Evolutionary conservation across 1,140 invertebrate genomes (phyloP), one percentile per base, ranked within the genome.

Genomic region (Leptinotarsa undecemlineata): DNA sequence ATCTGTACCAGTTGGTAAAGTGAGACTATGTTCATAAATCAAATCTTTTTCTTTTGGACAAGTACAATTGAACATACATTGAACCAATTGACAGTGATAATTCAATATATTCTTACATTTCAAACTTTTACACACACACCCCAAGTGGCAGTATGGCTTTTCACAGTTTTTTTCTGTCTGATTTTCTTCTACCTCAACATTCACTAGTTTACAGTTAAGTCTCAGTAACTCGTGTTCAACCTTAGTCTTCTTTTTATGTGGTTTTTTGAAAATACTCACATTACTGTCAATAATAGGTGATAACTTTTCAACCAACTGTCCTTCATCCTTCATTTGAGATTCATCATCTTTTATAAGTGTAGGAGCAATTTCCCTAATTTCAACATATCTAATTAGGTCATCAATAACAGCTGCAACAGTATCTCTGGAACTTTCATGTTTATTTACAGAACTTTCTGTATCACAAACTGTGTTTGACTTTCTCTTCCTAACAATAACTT

Each of bases 111-210:
- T 73, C 57, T 76, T 75, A 61, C 78, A 80, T 66, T 77, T 57
- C 15, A 87, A 78, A 75, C 85, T 87, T n/a, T 81, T 80, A 77
- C 87, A 88, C 6, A 88, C 80, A 76, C 87, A 88, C 2, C 87
- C 87, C 11, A 87, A 76, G 72, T 76, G 77, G 77, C 87, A 88
- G 74, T 78, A 84, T 33, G 80, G 76, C 68, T 86, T 84, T 4
- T 68, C 73, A 77, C 86, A 87, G 20, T 48, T 66, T 67, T 74
- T 67, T 62, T 81, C 77, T 47, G 69, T 71, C 26, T 79, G 76
- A 68, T 75, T 68, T 48, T 77, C 74, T 51, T 82, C 79, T 26
- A 83, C 76, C 19, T 81, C 79, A 21, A 86, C 77, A 66, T 83
- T 83, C 11, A 87, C 81, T 26, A 86, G 79, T 77, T 85, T 85